A percentile compares a stretch with the other conserved stretches of the same genome.
Conservation (phyloP, 2,888 invertebrate species). For the Eurytoma californica region DNA sequence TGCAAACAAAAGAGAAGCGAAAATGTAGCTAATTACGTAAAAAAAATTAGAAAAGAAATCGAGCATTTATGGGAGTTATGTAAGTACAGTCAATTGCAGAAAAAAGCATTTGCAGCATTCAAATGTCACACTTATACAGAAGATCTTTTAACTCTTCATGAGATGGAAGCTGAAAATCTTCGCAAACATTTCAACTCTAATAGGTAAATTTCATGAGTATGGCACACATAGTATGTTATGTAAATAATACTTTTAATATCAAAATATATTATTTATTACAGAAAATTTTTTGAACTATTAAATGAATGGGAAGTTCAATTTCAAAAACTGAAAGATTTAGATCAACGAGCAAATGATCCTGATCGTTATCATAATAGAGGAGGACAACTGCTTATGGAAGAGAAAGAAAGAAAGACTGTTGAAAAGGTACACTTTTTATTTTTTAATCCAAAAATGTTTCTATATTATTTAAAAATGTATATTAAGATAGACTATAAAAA, state of each 20-base stretch:
- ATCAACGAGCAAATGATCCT: constrained; percentile 86
- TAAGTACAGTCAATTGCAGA: constrained; percentile 81
- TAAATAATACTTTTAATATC: neutral
- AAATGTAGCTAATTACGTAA: constrained; percentile 82
- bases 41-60: constrained; percentile 84
- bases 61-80: constrained; percentile 86
- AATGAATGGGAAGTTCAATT: constrained; percentile 83
- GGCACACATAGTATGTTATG: neutral
- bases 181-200: constrained; percentile 81
- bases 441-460: too few species aligned
- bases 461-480: too few species aligned
- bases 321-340: constrained; percentile 85
- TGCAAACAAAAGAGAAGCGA: constrained; percentile 86
- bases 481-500: too few species aligned
- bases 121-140: constrained; percentile 85
- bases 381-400: constrained; percentile 89
- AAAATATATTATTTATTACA: constrained; percentile 64
- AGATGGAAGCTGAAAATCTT: constrained; percentile 84
- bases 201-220: constrained; percentile 74
- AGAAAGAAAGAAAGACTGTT: constrained; percentile 89
- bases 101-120: constrained; percentile 80
- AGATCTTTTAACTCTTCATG: constrained; percentile 86
- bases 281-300: constrained; percentile 81
- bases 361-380: constrained; percentile 91
- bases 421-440: constrained; percentile 72